Conservation (phyloP, 2,888 invertebrate species). For the Sarcophaga variegata region DNA sequence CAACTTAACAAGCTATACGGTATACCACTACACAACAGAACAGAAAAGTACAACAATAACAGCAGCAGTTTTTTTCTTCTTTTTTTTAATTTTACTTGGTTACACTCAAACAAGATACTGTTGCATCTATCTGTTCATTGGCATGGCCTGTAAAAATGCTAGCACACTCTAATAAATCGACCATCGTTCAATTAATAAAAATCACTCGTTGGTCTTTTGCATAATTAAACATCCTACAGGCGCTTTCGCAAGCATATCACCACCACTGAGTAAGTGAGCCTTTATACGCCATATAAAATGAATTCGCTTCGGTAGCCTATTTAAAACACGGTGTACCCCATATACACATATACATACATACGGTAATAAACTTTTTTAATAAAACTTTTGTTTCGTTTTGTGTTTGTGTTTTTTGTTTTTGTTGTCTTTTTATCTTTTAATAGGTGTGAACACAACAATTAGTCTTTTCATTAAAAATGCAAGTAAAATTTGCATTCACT, state of each 20-base stretch:
- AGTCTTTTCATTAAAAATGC: conserved; percentile 58
- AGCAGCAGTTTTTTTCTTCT: too few relatives aligned
- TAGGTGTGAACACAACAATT: conserved; percentile 69
- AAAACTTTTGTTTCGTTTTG: neutral
- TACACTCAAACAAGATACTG: conserved; percentile 42
- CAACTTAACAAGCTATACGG: conserved; percentile 2
- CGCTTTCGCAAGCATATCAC: neutral
- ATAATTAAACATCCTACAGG: conserved; percentile 67
- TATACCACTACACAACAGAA: neutral
- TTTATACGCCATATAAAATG: conserved; percentile 42
- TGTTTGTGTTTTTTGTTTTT: conserved; percentile 17
- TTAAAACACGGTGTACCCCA: neutral
- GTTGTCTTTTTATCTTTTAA: conserved; percentile 51
- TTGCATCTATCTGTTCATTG: conserved; percentile 19
- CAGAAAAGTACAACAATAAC: neutral
- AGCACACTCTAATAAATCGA: conserved; percentile 53
- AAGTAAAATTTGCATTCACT: conserved; percentile 34
- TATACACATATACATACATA: neutral
- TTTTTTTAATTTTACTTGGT: conserved; percentile 15
- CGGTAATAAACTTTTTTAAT: neutral
- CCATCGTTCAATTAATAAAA: conserved; percentile 66
- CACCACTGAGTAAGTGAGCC: neutral
- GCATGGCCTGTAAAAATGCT: conserved; percentile 1
- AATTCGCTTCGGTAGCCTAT: conserved; percentile 25
- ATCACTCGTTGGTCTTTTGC: conserved; percentile 66